These are phyloP conservation scores for Neodiprion fabricii DNA, from an alignment of 1,140 invertebrate species.

Conservation along the genomic window DNA sequence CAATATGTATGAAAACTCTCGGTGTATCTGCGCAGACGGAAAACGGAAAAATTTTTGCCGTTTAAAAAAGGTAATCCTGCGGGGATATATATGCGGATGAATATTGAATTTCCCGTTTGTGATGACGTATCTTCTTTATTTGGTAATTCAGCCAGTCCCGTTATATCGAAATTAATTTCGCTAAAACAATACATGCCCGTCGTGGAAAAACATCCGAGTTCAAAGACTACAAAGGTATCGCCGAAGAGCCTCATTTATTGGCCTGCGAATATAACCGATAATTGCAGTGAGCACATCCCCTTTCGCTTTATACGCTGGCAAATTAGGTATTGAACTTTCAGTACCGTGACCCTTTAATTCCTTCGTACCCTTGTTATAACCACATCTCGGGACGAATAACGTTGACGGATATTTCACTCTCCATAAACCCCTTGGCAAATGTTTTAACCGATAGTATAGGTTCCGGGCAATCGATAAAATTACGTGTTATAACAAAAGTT, in stretches of 20 bases:
- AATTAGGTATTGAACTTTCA: too few relatives aligned
- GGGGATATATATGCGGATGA: neutral
- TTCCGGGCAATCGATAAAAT: too few relatives aligned
- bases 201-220: neutral
- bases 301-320: too few relatives aligned
- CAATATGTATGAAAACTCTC: too few relatives aligned
- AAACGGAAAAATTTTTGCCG: neutral
- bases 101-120: neutral
- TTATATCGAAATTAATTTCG: conserved; percentile 16
- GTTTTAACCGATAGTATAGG: too few relatives aligned
- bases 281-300: too few relatives aligned
- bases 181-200: conserved; percentile 30
- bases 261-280: neutral
- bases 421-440: too few relatives aligned
- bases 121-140: neutral
- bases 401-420: too few relatives aligned
- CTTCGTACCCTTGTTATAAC: too few relatives aligned
- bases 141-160: conserved; percentile 5
- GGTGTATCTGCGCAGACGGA: neutral
- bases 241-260: neutral
- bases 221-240: neutral
- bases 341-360: too few relatives aligned
- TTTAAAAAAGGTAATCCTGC: neutral
- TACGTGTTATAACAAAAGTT: too few relatives aligned
- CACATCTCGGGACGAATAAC: too few relatives aligned